phyloP scores from a whole-genome alignment of 2,888 invertebrate species.

The Caenorhabditis imperialis region DNA sequence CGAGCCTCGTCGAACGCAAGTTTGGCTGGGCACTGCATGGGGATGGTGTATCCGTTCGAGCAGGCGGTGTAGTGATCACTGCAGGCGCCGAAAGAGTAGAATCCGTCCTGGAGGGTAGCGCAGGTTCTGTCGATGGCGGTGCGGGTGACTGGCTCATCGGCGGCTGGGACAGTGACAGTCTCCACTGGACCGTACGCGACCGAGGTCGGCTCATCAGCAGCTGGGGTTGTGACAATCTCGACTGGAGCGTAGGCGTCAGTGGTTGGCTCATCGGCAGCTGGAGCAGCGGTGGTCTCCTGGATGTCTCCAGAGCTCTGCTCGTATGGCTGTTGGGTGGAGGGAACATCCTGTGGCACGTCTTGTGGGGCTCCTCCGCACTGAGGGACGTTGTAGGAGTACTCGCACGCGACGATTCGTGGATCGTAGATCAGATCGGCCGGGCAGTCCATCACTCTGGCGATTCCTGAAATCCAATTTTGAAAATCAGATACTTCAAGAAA shows the following conservation, averaged over 20 bases:
- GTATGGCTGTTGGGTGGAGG: neutral
- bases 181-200: slow-evolving; percentile 1
- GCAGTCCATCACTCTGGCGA: slow-evolving; percentile 46
- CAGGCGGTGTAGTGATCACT: slow-evolving; percentile 52
- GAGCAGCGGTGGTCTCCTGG: neutral
- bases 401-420: slow-evolving; percentile 31
- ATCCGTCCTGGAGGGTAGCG: slow-evolving; percentile 36
- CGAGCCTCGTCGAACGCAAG: slow-evolving; percentile 51
- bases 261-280: slow-evolving; percentile 3
- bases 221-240: neutral
- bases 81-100: slow-evolving; percentile 52
- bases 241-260: slow-evolving; percentile 3
- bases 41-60: slow-evolving; percentile 39
- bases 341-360: neutral
- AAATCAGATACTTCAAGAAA: no score
- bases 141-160: slow-evolving; percentile 23
- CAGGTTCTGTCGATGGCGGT: slow-evolving; percentile 2
- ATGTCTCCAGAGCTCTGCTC: neutral
- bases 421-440: slow-evolving; percentile 44
- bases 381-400: slow-evolving; percentile 34
- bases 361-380: slow-evolving; percentile 22
- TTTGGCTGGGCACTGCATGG: slow-evolving; percentile 53
- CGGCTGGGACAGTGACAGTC: slow-evolving; percentile 6
- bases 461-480: slow-evolving; percentile 12
- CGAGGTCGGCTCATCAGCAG: slow-evolving; percentile 1